phyloP scores from a whole-genome alignment of 2,797 vertebrate species.

The Prunella strophiata region DNA sequence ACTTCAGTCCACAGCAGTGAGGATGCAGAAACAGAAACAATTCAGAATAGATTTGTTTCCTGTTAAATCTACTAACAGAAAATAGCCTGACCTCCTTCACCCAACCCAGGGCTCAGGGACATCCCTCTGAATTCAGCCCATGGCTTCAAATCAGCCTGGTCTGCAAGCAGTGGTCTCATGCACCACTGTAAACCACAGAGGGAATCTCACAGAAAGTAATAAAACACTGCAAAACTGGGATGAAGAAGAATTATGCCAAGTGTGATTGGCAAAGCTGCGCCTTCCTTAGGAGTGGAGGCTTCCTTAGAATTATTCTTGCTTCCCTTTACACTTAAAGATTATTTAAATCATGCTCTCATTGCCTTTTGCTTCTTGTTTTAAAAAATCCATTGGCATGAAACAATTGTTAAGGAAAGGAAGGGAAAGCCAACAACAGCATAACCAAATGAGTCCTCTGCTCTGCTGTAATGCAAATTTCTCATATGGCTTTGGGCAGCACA shows the following conservation, averaged over 20 bases:
- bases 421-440: not conserved
- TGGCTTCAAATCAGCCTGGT: not conserved
- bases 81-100: not conserved
- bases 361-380: not conserved
- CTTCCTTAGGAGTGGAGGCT: not conserved
- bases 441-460: not conserved
- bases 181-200: not conserved
- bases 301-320: not conserved
- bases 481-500: not conserved
- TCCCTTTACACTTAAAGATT: not conserved
- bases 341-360: not conserved
- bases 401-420: not conserved
- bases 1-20: not conserved
- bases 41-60: not conserved
- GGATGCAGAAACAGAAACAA: not conserved
- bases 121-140: not conserved
- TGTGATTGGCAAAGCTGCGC: not conserved
- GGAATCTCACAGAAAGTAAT: not conserved
- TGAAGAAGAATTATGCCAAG: not conserved
- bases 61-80: not conserved
- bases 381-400: not conserved
- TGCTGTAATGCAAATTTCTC: not conserved
- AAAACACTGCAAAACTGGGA: not conserved
- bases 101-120: not conserved
- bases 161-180: not conserved